These are phyloP conservation scores for Oscheius sp. DNA, from an alignment of 1,140 invertebrate species.

Conservation along the genomic window DNA sequence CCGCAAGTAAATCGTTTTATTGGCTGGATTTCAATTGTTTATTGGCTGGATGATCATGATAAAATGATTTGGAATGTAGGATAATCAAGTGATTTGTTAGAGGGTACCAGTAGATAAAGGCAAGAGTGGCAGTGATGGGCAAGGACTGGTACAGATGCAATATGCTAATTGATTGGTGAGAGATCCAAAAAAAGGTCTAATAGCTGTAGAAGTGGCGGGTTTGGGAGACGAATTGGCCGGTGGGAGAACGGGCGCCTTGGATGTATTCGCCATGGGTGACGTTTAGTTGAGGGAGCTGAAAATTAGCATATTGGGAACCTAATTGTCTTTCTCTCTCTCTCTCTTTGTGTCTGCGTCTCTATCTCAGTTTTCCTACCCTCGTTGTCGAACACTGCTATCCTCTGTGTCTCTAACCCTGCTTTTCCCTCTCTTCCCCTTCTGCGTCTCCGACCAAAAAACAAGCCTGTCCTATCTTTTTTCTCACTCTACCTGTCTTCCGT, in stretches of 20 bases:
- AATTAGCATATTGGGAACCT: neutral
- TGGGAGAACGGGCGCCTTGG: constrained; percentile 10
- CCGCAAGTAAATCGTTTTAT: no score
- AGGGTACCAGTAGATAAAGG: no score
- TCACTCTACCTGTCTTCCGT: no score
- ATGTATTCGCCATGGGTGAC: constrained; percentile 28
- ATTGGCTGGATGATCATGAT: no score
- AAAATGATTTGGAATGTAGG: no score
- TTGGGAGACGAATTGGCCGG: constrained; percentile 17
- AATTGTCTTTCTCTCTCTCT: neutral
- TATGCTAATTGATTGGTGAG: no score
- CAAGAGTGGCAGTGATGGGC: no score
- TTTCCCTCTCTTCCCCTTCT: neutral
- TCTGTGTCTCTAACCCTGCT: neutral
- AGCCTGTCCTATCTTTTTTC: neutral
- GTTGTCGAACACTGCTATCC: neutral
- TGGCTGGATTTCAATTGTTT: no score
- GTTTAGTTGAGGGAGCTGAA: constrained; percentile 8
- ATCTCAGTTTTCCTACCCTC: neutral
- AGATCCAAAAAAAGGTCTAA: constrained; percentile 14
- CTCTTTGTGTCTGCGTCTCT: no score
- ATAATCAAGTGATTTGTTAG: no score
- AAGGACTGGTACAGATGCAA: no score
- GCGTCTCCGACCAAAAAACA: neutral
- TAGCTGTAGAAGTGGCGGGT: constrained; percentile 37